Evolutionary conservation across 2,888 invertebrate species (phyloP).

Genomic region (Leistus spinibarbis): DNA sequence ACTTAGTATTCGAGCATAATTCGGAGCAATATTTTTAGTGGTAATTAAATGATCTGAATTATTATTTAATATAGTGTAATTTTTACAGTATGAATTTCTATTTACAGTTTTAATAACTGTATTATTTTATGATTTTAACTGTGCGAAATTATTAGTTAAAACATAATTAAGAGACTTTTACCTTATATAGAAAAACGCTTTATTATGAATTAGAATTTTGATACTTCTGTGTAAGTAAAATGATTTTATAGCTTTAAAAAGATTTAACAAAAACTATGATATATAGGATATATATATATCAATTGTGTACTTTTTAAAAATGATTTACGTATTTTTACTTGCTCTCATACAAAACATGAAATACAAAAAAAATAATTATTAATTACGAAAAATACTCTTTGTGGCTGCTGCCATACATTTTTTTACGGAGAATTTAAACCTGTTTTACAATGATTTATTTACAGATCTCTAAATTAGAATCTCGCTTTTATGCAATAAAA

Average conservation of each 20-base stretch:
- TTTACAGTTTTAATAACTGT: background rate
- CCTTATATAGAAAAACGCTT: constrained; percentile 20
- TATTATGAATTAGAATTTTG: constrained; percentile 31
- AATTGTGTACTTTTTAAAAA: constrained; percentile 7
- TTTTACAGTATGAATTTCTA: background rate
- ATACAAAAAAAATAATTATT: background rate
- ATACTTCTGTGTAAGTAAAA: constrained; percentile 29
- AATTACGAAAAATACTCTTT: background rate
- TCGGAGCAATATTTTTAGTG: too few species aligned
- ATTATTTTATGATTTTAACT: background rate
- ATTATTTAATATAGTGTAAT: background rate
- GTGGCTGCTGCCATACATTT: background rate
- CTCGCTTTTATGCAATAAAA: background rate
- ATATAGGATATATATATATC: constrained; percentile 27
- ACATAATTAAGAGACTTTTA: constrained; percentile 18
- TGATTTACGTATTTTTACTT: background rate
- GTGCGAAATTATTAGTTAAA: constrained; percentile 7
- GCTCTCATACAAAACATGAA: background rate
- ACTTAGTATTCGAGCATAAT: too few species aligned
- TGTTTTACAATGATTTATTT: too few species aligned
- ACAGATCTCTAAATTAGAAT: background rate
- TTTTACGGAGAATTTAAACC: too few species aligned
- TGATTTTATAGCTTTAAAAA: constrained; percentile 29
- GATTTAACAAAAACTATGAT: constrained; percentile 5
- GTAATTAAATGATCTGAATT: background rate